Base-by-base conservation (phyloP, 2,113 vertebrate species). In the Sakesphorus luctuosus region DNA sequence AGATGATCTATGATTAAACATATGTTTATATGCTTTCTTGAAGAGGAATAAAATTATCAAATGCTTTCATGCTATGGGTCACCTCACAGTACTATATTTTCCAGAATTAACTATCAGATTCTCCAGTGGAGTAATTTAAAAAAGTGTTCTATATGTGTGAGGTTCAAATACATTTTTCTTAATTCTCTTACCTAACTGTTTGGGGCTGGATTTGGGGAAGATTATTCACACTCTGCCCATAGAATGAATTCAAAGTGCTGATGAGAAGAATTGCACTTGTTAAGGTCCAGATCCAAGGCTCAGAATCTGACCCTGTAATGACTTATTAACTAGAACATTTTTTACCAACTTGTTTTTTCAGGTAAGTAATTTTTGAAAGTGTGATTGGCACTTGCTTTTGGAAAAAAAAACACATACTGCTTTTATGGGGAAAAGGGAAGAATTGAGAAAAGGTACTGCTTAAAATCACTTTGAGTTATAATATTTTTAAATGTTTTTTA, bases 1-100 rank as follows among this genome's bases (percentile, higher is more conserved):
- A 76, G 75, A 67, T 62, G 79, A 36, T 94, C 85, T 85, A 7
- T 92, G 88, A 92, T 96, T 96, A 96, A 94, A 91, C 71, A 80
- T 81, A 46, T 91, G 90, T 93, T 97, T 92, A 14, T 66, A 7
- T 83, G 53, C 46, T 66, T 92, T 87, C 75, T 88, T 88, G 82
- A 90, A 94, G 88, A 91, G 95, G 75, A 90, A 62, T 55, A 20
- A 80, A 93, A 92, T 91, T 86, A 83, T 18, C 55, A 43, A 92
- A 44, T 66, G 46, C 53, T 86, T 75, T 58, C 38, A 59, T 50
- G 31, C 59, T 62, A 15, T 84, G 35, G 85, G 63, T 94, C 71
- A 90, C 88, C 43, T 93, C 67, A 33, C 21, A 38, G 43, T 58
- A 35, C 40, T 69, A 0, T 25, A 10, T 85, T 85, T 92, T 76